Evolutionary conservation across 2,888 invertebrate genomes (phyloP), one percentile per base, ranked within the genome.

Genomic region (Megamerina dolium): DNA sequence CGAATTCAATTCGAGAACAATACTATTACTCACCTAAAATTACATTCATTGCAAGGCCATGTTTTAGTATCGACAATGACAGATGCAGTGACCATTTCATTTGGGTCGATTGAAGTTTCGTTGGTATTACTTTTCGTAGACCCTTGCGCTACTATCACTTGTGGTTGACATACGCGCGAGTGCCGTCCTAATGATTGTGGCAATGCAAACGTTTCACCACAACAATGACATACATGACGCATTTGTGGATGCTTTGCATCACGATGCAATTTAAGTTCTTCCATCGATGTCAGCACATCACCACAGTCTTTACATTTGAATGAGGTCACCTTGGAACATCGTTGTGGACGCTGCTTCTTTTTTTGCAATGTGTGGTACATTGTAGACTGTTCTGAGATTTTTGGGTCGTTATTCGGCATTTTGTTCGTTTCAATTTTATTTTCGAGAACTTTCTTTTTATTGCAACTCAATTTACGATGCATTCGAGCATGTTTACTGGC

Each of bases 131-230:
- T 23, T 6, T 6, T 23, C 8, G 23, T 23, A 23, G 23, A 23
- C 6, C 6, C 6, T 23, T 23, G 8, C 10, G 23, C 6, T 23
- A 10, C 8, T 23, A 23, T 23, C 8, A 6, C 6, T 8, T 8
- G 14, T 13, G 63, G 59, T 45, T 62, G 51, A 41, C 66, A 58
- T 44, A 41, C 47, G 37, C 74, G 62, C 79, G 85, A 3, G 75
- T 89, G 89, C 10, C 78, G 77, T 0, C 83, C 79, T 10, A 88
- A 77, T 59, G 87, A 86, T 74, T 88, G 87, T 2, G 83, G 75
- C 0, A 85, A 72, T 1, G 79, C 75, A 60, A 88, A 87, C 10
- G 74, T 70, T 62, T 75, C 72, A 0, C 85, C 87, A 57, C 89
- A 89, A 54, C 78, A 77, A 0, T 82, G 77, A 60, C 89, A 89